phyloP scores from a whole-genome alignment of 2,888 invertebrate species.

The Chrysodeixis includens region DNA sequence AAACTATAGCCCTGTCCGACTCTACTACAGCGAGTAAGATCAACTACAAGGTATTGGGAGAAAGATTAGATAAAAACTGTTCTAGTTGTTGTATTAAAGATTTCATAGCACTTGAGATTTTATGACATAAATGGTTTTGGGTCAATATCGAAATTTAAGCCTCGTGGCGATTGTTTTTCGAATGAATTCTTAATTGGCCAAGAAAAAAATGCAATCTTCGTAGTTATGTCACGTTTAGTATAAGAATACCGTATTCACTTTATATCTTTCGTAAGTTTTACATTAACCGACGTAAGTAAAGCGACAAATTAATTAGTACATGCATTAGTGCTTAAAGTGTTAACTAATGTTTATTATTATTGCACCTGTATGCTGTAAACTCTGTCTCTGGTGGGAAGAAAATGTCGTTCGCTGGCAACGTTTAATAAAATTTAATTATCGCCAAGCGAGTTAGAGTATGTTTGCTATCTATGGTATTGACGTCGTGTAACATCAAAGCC shows the following conservation, averaged over 20 bases:
- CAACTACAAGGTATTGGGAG: neutral
- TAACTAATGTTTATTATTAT: neutral
- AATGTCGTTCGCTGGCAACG: constrained; percentile 23
- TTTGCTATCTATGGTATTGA: constrained; percentile 67
- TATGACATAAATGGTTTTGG: neutral
- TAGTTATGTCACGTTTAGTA: no score
- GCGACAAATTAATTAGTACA: neutral
- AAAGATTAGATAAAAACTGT: constrained; percentile 3
- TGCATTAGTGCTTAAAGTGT: neutral
- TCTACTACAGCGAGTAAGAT: neutral
- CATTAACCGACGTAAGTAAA: neutral
- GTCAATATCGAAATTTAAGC: neutral
- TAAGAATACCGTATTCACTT: no score
- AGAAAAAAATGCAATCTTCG: no score
- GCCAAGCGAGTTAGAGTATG: constrained; percentile 47
- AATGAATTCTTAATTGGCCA: no score
- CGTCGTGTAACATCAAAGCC: constrained; percentile 64
- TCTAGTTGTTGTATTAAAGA: neutral
- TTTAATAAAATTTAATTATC: constrained; percentile 38
- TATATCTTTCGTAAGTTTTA: neutral
- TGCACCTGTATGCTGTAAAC: neutral
- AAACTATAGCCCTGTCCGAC: neutral
- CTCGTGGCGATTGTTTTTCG: no score
- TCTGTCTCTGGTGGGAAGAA: constrained; percentile 14
- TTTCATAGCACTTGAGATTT: neutral